Percentiles rank a stretch among this genome's conserved stretches.
Conservation (phyloP, 2,888 invertebrate species). For the Nebria brevicollis region DNA sequence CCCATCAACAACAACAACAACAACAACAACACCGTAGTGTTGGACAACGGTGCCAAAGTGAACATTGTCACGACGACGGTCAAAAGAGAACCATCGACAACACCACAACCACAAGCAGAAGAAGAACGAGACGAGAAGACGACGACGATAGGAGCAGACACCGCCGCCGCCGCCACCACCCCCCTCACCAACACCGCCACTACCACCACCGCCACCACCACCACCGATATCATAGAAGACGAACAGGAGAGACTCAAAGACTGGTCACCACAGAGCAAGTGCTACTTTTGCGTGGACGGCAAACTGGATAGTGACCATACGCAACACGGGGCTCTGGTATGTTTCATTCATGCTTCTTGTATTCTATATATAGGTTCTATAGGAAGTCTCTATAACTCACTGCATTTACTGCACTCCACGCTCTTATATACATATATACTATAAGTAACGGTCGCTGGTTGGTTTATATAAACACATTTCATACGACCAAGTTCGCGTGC, state of each 20-base stretch:
- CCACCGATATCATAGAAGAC: slow-evolving; percentile 47
- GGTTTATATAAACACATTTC: background rate
- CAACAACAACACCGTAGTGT: slow-evolving; percentile 22
- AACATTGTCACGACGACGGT: slow-evolving; percentile 50
- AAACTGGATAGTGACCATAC: slow-evolving; percentile 70
- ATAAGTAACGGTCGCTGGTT: too few relatives aligned
- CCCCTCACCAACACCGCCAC: slow-evolving; percentile 52
- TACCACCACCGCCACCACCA: slow-evolving; percentile 56
- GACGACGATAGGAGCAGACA: slow-evolving; percentile 50
- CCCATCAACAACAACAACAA: slow-evolving; percentile 59
- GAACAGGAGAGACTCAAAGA: slow-evolving; percentile 65
- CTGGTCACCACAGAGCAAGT: slow-evolving; percentile 83
- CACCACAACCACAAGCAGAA: slow-evolving; percentile 51
- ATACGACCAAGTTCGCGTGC: background rate
- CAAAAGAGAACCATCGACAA: slow-evolving; percentile 49
- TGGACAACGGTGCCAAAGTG: slow-evolving; percentile 49
- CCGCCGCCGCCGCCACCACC: slow-evolving; percentile 46
- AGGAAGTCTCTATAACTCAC: too few relatives aligned
- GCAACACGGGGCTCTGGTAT: slow-evolving; percentile 68
- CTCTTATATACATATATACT: too few relatives aligned
- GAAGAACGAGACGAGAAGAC: slow-evolving; percentile 52
- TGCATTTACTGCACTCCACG: too few relatives aligned
- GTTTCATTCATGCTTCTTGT: slow-evolving; percentile 49
- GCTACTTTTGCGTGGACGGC: slow-evolving; percentile 84
- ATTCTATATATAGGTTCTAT: background rate